phyloP scores from a whole-genome alignment of 2,113 vertebrate genomes.

The Salvelinus fontinalis region DNA sequence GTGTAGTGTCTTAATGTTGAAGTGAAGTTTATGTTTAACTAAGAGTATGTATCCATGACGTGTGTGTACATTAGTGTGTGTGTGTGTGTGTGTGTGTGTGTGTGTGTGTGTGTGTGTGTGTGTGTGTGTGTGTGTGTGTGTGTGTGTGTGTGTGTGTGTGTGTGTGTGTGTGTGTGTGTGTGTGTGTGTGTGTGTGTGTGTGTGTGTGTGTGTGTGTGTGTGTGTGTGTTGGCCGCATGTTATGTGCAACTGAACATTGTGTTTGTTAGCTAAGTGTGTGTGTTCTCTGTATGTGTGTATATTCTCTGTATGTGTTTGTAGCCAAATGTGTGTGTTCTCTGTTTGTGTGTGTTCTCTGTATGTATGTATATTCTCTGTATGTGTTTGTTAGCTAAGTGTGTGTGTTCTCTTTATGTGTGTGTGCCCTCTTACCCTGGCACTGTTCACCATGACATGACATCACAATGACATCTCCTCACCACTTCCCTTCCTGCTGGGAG shows the following conservation, averaged over 20 bases:
- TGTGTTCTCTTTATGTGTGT: constrained; percentile 1
- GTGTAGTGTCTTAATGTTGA: too few species aligned
- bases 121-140: constrained; percentile 10
- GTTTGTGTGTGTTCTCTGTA: too few species aligned
- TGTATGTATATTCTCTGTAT: too few species aligned
- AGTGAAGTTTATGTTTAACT: too few species aligned
- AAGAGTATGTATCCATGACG: too few species aligned
- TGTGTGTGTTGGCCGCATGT: not conserved
- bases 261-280: too few species aligned
- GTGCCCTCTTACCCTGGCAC: constrained; percentile 46
- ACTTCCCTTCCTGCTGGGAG: constrained; percentile 38
- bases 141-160: constrained; percentile 9
- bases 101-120: too few species aligned
- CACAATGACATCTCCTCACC: constrained; percentile 49
- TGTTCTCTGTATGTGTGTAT: constrained; percentile 11
- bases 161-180: constrained; percentile 12
- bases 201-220: constrained; percentile 6
- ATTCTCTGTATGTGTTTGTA: not conserved
- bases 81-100: too few species aligned
- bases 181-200: not conserved
- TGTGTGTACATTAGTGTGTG: too few species aligned
- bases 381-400: too few species aligned
- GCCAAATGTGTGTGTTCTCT: too few species aligned
- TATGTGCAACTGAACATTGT: too few species aligned
- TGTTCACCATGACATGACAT: constrained; percentile 13